Evolutionary conservation across 2,888 invertebrate species (phyloP).

Genomic region (Scaeva pyrastri): DNA sequence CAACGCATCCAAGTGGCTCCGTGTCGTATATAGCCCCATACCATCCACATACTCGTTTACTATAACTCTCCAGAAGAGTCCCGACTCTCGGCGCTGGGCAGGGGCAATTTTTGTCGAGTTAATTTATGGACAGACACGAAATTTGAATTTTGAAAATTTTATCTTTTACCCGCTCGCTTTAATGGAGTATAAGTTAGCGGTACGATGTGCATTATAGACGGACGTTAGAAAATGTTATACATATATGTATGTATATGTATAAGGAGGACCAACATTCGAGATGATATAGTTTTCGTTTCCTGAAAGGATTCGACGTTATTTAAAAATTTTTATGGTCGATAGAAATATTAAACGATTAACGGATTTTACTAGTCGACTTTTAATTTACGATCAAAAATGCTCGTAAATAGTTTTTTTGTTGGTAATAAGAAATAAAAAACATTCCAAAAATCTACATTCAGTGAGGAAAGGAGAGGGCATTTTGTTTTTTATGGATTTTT

Average conservation of each 20-base stretch:
- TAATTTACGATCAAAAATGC: conserved; percentile 63
- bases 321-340: conserved; percentile 74
- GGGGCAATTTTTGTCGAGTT: conserved; percentile 54
- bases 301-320: conserved; percentile 74
- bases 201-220: conserved; percentile 12
- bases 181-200: conserved; percentile 15
- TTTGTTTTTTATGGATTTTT: too few relatives aligned
- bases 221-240: background rate
- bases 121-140: conserved; percentile 73
- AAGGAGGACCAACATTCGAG: background rate
- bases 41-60: background rate
- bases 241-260: background rate
- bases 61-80: too few relatives aligned
- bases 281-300: conserved; percentile 58
- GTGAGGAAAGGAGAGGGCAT: background rate
- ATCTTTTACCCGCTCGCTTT: conserved; percentile 31
- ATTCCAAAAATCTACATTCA: background rate
- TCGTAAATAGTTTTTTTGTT: conserved; percentile 4
- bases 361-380: conserved; percentile 54
- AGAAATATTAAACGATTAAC: conserved; percentile 76
- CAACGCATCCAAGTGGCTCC: conserved; percentile 65
- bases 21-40: background rate
- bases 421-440: background rate
- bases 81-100: background rate
- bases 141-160: conserved; percentile 71